phyloP scores from a whole-genome alignment of 2,888 invertebrate genomes.

The Ceramica pisi region DNA sequence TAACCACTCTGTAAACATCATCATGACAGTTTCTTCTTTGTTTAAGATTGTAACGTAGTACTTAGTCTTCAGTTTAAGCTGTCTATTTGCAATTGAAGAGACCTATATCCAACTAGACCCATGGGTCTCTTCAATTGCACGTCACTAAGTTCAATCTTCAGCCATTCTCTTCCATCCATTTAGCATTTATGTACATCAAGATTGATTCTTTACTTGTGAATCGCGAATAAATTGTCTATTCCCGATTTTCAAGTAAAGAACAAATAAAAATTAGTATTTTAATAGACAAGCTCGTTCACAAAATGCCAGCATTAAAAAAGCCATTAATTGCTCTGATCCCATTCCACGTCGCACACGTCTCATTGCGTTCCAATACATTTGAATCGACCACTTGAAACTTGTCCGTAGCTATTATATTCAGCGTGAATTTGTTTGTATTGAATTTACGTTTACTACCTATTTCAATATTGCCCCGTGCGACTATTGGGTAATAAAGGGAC shows the following conservation, averaged over 20 bases:
- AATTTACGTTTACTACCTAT: constrained; percentile 43
- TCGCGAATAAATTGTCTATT: too few species aligned
- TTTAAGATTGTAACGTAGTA: neutral
- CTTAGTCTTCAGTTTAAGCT: neutral
- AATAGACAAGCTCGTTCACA: constrained; percentile 28
- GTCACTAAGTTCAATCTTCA: neutral
- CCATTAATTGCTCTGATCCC: constrained; percentile 60
- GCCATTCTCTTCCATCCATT: neutral
- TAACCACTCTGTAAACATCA: neutral
- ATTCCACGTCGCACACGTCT: constrained; percentile 58
- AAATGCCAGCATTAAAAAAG: constrained; percentile 48
- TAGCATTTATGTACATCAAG: neutral
- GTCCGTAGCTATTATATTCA: constrained; percentile 45
- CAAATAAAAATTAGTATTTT: constrained; percentile 17
- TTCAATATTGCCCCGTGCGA: constrained; percentile 35
- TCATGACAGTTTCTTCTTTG: neutral
- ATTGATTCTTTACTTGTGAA: too few species aligned
- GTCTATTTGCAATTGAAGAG: neutral
- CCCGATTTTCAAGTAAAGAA: constrained; percentile 6
- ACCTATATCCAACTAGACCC: neutral
- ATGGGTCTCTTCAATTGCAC: neutral
- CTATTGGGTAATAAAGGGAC: constrained; percentile 25
- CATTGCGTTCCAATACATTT: constrained; percentile 68
- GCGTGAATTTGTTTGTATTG: constrained; percentile 57
- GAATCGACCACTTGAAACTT: constrained; percentile 60